Evolutionary conservation across 2,888 invertebrate genomes (phyloP).

Genomic region (Mythimna loreyi): DNA sequence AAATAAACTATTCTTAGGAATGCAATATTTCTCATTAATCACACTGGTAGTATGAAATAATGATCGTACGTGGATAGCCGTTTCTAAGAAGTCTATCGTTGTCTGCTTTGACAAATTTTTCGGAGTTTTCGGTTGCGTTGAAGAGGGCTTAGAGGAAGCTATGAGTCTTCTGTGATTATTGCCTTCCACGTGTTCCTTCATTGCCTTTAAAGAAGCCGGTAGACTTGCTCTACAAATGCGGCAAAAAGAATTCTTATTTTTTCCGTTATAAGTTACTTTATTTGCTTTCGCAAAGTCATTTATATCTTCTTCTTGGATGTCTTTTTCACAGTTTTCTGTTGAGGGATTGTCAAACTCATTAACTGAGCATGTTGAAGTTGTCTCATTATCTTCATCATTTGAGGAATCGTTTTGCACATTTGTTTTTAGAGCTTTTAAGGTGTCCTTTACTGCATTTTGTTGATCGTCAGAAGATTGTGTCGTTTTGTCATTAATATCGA

Average conservation of each 20-base stretch:
- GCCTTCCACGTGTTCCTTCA: slow-evolving; percentile 61
- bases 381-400: not conserved
- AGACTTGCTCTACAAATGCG: slow-evolving; percentile 49
- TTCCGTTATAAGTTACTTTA: slow-evolving; percentile 42
- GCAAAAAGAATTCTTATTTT: slow-evolving; percentile 48
- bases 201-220: slow-evolving; percentile 34
- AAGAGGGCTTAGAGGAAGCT: not conserved
- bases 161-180: slow-evolving; percentile 63
- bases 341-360: not conserved
- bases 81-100: slow-evolving; percentile 28
- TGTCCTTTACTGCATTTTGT: not conserved
- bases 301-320: not conserved
- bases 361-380: not conserved
- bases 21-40: slow-evolving; percentile 68
- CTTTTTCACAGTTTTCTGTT: not conserved
- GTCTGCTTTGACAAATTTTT: not conserved
- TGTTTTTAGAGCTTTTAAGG: not conserved
- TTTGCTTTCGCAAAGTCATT: slow-evolving; percentile 40
- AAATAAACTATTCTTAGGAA: slow-evolving; percentile 55
- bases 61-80: not conserved
- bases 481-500: slow-evolving; percentile 49
- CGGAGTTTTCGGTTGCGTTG: not conserved
- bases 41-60: slow-evolving; percentile 36
- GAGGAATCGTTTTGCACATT: not conserved
- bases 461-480: not conserved